Evolutionary conservation across 30 jellyfish, hydroid and myxozoan genomes (phyloP), one percentile per base, ranked within the genome.

Genomic region (Aurelia aurita): DNA sequence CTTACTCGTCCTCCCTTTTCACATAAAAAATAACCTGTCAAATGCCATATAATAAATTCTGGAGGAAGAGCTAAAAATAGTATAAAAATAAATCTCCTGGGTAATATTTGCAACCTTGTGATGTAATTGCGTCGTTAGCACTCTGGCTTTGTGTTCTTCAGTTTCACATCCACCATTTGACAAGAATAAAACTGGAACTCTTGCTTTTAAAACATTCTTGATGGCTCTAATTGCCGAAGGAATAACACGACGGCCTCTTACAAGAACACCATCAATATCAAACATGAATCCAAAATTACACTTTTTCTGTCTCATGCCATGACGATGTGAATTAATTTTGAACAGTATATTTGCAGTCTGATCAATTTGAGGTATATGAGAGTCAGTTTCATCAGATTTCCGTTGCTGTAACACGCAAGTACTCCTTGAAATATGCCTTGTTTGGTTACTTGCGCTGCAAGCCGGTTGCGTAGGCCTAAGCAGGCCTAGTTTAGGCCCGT

Each of bases 161-260:
- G 98, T 93, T 69, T 93, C 98, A 71, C 98, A 93, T 26, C 98
- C 96, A 34, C 98, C 84, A 66, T 93, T 93, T 16, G 98, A 87
- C 31, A 93, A 70, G 80, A 87, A 93, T 18, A 93, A 71, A n/a
- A 79, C 58, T 18, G 98, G 98, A 35, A 93, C 64, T 20, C 71
- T 23, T n/a, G 53, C 57, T 26, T 62, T 69, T 69, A 87, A 31
- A 31, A 93, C 87, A 77, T 82, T 87, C 15, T 51, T 68, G n/a
- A 93, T 78, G 13, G 98, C 98, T 39, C 44, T 69, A n/a, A 55
- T 44, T 9, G 98, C 98, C 21, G 88, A 34, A 6, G 98, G 98
- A 27, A 93, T 81, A 15, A 82, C 87, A n/a, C 82, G 91, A 22
- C 97, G 76, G 9, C 98, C 98, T 39, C 98, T 77, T 2, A 93